A percentile compares a stretch with the other conserved stretches of the same genome.
These are phyloP conservation scores for Muscicapa striata DNA, from an alignment of 2,797 vertebrate genomes.

Conservation along the genomic window DNA sequence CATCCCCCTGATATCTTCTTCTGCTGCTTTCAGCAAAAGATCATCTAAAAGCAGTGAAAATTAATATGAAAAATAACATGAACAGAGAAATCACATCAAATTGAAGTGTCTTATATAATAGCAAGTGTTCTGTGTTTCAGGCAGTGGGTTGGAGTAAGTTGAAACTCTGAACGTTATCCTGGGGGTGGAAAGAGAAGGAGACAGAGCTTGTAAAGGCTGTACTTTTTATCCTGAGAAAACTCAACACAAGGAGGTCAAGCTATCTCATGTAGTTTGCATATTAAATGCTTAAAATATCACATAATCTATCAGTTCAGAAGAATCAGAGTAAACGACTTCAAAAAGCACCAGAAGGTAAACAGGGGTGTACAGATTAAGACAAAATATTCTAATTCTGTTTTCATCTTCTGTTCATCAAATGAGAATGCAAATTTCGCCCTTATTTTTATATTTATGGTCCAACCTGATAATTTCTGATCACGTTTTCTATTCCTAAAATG, in stretches of 20 bases:
- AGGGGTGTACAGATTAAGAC: not conserved
- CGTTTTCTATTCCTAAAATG: not conserved
- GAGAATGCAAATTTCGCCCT: not conserved
- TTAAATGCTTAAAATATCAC: not conserved
- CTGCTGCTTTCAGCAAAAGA: not conserved
- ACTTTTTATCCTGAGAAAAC: slow-evolving; percentile 10
- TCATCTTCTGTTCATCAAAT: not conserved
- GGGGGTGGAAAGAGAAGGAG: slow-evolving; percentile 49
- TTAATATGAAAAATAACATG: slow-evolving; percentile 2
- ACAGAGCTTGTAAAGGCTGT: not conserved
- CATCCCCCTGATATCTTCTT: not conserved
- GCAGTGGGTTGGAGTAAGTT: slow-evolving; percentile 54
- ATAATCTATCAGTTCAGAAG: not conserved
- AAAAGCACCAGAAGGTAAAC: not conserved
- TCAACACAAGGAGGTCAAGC: not conserved
- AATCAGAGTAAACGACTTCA: not conserved
- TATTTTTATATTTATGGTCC: not conserved
- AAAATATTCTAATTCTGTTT: not conserved
- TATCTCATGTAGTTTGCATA: not conserved
- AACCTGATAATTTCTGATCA: not conserved
- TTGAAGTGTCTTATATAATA: slow-evolving; percentile 50
- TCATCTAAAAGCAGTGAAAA: not conserved
- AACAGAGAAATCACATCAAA: slow-evolving; percentile 34
- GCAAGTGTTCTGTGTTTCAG: slow-evolving; percentile 15
- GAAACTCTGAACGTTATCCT: slow-evolving; percentile 23